Conservation (phyloP, 2,888 invertebrate species). For the Drosophila peninsularis region DNA sequence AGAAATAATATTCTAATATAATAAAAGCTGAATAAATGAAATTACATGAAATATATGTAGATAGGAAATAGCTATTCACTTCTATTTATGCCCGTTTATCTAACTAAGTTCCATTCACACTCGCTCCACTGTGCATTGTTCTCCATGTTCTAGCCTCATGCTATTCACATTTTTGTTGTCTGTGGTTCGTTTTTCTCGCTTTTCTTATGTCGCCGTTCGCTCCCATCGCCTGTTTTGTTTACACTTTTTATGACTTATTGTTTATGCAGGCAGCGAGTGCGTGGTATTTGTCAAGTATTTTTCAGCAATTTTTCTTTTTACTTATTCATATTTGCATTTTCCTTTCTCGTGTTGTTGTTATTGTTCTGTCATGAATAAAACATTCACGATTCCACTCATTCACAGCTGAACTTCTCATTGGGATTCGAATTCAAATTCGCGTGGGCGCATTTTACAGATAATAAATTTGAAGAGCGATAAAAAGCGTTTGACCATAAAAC, state of each 20-base stretch:
- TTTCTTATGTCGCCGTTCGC: constrained; percentile 20
- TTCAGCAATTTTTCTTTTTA: constrained; percentile 32
- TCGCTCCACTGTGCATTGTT: constrained; percentile 32
- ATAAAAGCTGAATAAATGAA: too few species aligned
- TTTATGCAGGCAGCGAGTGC: constrained; percentile 58
- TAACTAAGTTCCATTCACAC: not conserved
- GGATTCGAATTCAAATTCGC: constrained; percentile 47
- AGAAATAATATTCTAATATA: too few species aligned
- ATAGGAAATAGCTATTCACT: not conserved
- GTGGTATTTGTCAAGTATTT: constrained; percentile 63
- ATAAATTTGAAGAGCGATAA: constrained; percentile 68
- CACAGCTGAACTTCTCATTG: constrained; percentile 9
- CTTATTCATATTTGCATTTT: constrained; percentile 45
- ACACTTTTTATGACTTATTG: constrained; percentile 57
- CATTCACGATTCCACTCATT: constrained; percentile 33
- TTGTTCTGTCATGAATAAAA: constrained; percentile 35
- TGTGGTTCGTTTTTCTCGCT: constrained; percentile 27
- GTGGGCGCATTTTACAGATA: constrained; percentile 70
- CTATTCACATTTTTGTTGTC: constrained; percentile 28
- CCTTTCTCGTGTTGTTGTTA: constrained; percentile 14
- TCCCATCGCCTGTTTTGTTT: constrained; percentile 46
- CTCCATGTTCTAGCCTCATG: constrained; percentile 16
- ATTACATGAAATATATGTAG: too few species aligned
- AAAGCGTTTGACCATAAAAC: constrained; percentile 68
- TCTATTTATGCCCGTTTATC: not conserved